Base-by-base conservation (phyloP, 1,140 invertebrate genomes). In the Tigriopus japonicus region DNA sequence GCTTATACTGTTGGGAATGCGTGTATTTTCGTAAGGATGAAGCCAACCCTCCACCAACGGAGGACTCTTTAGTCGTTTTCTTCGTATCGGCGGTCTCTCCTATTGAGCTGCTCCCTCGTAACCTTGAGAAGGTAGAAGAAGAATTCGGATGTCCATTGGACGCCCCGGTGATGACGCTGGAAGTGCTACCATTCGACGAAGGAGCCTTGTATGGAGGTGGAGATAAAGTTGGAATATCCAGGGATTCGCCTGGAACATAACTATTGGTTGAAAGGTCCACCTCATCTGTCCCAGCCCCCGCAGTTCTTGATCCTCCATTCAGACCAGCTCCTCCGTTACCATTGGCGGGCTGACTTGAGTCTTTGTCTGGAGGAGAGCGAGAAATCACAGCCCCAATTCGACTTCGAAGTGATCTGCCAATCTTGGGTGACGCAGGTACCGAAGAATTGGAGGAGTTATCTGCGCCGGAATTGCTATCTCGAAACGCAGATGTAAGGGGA, bases 141-240 rank as follows among this genome's bases (percentile, higher is more conserved):
- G 52, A 41, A 35, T 14, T 35, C 35, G 35, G 52, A 54, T n/a
- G 52, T 35, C 52, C 42, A 42, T 52, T 42, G 19, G 56, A 17
- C 56, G 28, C 24, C n/a, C 56, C 42, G 15, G 42, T 42, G n/a
- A 24, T 21, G 17, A 41, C 21, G 17, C 24, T 56, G 41, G 41
- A 60, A 45, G 43, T 62, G 49, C 15, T 59, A 14, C 60, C 60
- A 35, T 45, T 56, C 5, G 60, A 45, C 1, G 28, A 42, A 1
- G 56, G 56, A 14, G 17, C 12, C 42, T 62, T 62, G 9, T 61
- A 56, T 2, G 60, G 60, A n/a, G 59, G 51, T 54, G 59, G 59
- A 61, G 49, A 55, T 12, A 61, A 52, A 2, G 59, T 35, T 10
- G 59, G 45, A 35, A 56, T 21, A 24, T 61, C 59, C 13, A 61